These are phyloP conservation scores for Heptranchias perlo DNA, from an alignment of 2,113 vertebrate genomes.

Conservation along the genomic window DNA sequence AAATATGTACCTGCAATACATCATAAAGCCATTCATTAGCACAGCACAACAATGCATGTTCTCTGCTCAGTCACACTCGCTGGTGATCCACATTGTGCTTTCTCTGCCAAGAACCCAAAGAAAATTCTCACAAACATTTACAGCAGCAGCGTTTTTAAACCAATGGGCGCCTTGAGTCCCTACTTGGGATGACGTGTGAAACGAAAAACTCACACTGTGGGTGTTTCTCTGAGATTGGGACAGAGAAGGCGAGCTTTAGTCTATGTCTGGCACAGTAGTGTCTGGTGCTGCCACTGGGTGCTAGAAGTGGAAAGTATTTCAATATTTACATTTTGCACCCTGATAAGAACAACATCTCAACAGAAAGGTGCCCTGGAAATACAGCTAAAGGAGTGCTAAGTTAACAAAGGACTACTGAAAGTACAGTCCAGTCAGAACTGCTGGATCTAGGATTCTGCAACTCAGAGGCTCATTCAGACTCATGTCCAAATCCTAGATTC, in stretches of 20 bases:
- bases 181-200: background rate
- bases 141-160: background rate
- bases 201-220: background rate
- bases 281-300: background rate
- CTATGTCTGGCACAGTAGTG: background rate
- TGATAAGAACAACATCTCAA: too few relatives aligned
- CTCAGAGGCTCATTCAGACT: too few relatives aligned
- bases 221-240: background rate
- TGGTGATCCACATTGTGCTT: background rate
- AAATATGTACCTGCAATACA: conserved; percentile 88
- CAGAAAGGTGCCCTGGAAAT: background rate
- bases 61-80: background rate
- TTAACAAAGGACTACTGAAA: background rate
- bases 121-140: too few relatives aligned
- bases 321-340: too few relatives aligned
- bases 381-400: background rate
- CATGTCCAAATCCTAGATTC: too few relatives aligned
- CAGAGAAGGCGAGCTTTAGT: background rate
- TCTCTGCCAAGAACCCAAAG: background rate
- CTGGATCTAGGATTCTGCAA: too few relatives aligned
- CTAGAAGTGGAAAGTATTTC: background rate
- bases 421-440: background rate
- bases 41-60: background rate
- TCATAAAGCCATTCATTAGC: background rate
- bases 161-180: background rate